Conservation (phyloP, 2,888 invertebrate species). For the Sinotaia quadrata region DNA sequence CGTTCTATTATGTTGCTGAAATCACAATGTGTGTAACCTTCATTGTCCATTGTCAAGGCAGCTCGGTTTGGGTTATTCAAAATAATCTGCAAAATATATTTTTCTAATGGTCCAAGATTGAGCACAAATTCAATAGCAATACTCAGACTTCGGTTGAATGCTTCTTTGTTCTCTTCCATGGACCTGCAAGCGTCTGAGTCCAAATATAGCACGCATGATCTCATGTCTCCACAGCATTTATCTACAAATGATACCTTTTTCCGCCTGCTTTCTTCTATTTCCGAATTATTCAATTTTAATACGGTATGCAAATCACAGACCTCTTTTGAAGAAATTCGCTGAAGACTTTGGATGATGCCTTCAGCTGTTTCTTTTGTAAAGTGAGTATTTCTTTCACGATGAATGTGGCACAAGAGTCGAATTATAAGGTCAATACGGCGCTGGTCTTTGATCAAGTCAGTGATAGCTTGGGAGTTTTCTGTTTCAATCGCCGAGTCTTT, state of each 20-base stretch:
- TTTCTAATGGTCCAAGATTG: background rate
- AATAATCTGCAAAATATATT: background rate
- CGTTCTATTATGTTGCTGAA: background rate
- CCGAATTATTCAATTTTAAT: background rate
- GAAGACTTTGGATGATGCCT: background rate
- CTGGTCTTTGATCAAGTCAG: background rate
- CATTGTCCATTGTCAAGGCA: background rate
- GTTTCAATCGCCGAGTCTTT: background rate
- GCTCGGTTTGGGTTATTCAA: background rate
- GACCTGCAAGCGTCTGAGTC: background rate
- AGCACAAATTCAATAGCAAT: conserved; percentile 11
- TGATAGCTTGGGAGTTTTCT: background rate
- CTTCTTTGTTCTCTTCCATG: background rate
- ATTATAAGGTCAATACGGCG: background rate
- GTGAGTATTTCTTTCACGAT: no score
- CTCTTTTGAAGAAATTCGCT: conserved; percentile 6
- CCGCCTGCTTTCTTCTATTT: background rate
- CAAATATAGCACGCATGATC: conserved; percentile 6
- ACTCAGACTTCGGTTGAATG: background rate
- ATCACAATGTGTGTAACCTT: background rate
- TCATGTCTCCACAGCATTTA: background rate
- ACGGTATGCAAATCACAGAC: conserved; percentile 5
- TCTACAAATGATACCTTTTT: background rate
- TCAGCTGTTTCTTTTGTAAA: background rate
- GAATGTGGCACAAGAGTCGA: background rate